Evolutionary conservation across 2,888 invertebrate species (phyloP).

Genomic region (Gisinianus flammeolus): DNA sequence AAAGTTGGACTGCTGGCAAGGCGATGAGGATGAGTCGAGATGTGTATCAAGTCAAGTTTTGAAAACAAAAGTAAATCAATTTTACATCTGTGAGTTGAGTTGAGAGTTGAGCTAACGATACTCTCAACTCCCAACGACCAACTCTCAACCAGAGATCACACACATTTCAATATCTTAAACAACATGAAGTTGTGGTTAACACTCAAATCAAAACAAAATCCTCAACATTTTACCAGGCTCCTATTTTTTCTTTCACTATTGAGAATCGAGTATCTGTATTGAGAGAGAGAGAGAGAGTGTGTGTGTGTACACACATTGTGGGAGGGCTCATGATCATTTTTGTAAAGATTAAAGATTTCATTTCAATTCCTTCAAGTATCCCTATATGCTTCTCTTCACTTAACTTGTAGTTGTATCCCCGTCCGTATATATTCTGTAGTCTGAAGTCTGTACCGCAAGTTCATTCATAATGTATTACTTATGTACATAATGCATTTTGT

Average conservation of each 20-base stretch:
- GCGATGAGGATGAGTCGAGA: neutral
- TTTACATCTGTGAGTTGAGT: neutral
- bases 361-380: neutral
- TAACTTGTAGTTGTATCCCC: no score
- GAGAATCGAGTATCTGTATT: no score
- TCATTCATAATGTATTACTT: no score
- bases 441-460: no score
- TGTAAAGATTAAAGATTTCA: neutral
- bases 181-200: constrained; percentile 22
- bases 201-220: constrained; percentile 34
- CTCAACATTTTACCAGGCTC: neutral
- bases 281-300: neutral
- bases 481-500: neutral
- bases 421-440: no score
- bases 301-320: neutral
- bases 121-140: neutral
- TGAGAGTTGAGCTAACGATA: neutral
- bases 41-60: constrained; percentile 8
- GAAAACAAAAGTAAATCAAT: constrained; percentile 34
- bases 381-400: no score
- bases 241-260: neutral
- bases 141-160: neutral
- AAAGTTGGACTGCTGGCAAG: no score
- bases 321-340: neutral
- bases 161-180: neutral